Evolutionary conservation across 2,113 vertebrate species (phyloP), one percentile per base, ranked within the genome.

Genomic region (Chascanopsetta lugubris): DNA sequence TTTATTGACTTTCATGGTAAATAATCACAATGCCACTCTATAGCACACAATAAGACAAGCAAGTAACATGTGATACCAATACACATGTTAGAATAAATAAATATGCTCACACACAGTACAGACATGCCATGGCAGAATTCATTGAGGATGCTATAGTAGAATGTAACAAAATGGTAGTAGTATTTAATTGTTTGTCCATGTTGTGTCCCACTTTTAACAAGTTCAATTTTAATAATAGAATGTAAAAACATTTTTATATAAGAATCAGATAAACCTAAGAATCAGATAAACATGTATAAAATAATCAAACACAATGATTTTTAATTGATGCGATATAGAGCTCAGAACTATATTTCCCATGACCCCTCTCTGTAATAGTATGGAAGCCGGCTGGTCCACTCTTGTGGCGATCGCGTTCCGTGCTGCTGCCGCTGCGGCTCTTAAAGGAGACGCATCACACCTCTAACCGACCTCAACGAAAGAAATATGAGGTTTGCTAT

Each of bases 401-500:
- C 17, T 1, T 12, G 5, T 20, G 5, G 3, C 0, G 5, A 8
- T 40, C 32, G 26, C 20, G 8, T 45, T 6, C 26, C n/a, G 12
- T 8, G 20, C 17, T 27, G 1, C 50, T 21, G 6, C 17, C n/a
- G n/a, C n/a, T 2, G 26, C 54, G 42, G 26, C 5, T 79, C 68
- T 83, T 79, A 79, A 83, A 83, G 76, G 76, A 79, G 76, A 76
- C 63, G 72, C 43, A 54, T 60, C 32, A n/a, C 3, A 13, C 30
- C 42, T 29, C 4, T 48, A 4, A 6, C 4, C 3, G 17, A 29
- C 10, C n/a, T 38, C 29, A 24, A 25, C 43, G 51, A 55, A 66
- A 47, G 50, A 69, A 67, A 60, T 26, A 40, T n/a, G 29, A 72
- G 77, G 61, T 76, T 82, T 72, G 65, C 85, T 88, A 79, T 85